Percentiles rank a stretch among this genome's conserved stretches.
phyloP scores from a whole-genome alignment of 2,797 vertebrate species.

The Diplodus puntazzo region DNA sequence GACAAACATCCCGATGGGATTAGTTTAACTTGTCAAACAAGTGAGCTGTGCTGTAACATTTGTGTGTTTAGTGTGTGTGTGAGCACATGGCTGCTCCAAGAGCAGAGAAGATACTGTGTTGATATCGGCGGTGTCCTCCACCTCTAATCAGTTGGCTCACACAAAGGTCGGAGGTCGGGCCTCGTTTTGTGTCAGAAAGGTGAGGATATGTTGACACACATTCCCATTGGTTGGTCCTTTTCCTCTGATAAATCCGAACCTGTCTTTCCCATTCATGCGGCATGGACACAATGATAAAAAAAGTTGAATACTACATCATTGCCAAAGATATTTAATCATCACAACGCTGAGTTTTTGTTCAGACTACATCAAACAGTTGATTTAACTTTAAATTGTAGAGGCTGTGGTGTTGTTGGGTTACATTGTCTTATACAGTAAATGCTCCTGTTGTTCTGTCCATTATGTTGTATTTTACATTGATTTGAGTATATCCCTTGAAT shows the following conservation, averaged over 20 bases:
- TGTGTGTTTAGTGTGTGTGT: conserved; percentile 39
- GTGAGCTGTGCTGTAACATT: background rate
- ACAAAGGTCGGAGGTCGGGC: conserved; percentile 48
- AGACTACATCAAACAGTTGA: background rate
- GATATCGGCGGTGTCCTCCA: conserved; percentile 34
- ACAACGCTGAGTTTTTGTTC: background rate
- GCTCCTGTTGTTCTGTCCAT: background rate
- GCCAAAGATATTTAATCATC: background rate
- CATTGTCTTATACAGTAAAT: background rate
- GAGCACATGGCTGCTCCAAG: conserved; percentile 3
- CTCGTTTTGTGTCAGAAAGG: conserved; percentile 49
- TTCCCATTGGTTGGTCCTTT: conserved; percentile 30
- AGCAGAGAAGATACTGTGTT: conserved; percentile 32
- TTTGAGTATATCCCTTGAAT: background rate
- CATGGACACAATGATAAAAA: background rate
- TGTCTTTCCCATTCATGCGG: background rate
- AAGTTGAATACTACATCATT: background rate
- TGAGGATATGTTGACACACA: conserved; percentile 42
- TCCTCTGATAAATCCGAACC: conserved; percentile 21
- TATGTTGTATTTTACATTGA: background rate
- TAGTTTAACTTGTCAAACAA: conserved; percentile 47
- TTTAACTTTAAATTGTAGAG: background rate
- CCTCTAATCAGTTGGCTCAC: conserved; percentile 52
- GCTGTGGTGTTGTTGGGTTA: background rate
- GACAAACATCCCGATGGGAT: conserved; percentile 48